A percentile compares a stretch with the other conserved stretches of the same genome.
These are phyloP conservation scores for Temnopleurus reevesii DNA, from an alignment of 53 echinoderm and acorn worm genomes.

Conservation along the genomic window DNA sequence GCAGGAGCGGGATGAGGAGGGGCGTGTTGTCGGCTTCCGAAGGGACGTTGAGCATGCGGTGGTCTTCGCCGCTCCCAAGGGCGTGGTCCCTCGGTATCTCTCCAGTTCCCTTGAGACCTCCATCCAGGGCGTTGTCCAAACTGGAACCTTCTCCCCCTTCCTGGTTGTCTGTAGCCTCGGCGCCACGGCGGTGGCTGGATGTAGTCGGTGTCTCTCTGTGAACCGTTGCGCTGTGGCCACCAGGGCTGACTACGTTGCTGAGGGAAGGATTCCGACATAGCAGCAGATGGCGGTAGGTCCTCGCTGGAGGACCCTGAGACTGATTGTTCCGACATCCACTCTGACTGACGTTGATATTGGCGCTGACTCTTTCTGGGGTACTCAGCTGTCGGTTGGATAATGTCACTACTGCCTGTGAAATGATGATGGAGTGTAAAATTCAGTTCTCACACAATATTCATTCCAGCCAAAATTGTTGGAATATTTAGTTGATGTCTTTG, in stretches of 20 bases:
- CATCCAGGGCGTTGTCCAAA: background rate
- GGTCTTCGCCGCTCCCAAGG: constrained; percentile 24
- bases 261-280: background rate
- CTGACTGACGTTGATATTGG: background rate
- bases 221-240: background rate
- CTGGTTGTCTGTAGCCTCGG: background rate
- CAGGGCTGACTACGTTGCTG: background rate
- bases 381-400: background rate
- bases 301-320: constrained; percentile 7
- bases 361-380: background rate
- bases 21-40: background rate
- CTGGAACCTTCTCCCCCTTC: background rate
- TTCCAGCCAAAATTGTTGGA: no score
- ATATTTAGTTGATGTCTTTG: no score
- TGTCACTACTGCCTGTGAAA: constrained; percentile 38
- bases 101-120: constrained; percentile 18
- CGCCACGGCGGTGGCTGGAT: constrained; percentile 36
- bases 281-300: background rate
- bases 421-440: no score
- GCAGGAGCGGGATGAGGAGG: background rate
- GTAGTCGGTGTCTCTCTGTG: background rate
- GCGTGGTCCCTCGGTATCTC: constrained; percentile 5
- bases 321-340: background rate
- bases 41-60: background rate
- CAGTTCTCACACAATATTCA: no score